phyloP scores from a whole-genome alignment of 2,888 invertebrate species.

The Bombyx huttoni region DNA sequence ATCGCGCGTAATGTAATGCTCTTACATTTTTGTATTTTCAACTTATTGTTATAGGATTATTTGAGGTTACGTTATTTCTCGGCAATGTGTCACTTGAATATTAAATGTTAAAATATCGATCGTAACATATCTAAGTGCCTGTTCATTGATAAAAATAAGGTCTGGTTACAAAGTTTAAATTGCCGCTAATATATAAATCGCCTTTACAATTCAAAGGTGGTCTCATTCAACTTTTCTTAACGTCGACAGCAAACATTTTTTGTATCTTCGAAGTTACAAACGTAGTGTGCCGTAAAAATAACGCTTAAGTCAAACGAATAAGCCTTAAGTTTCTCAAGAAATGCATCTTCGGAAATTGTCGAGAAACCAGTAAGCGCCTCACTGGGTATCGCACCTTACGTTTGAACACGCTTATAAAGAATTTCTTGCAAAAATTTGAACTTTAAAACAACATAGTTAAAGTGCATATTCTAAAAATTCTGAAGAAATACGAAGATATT shows the following conservation, averaged over 20 bases:
- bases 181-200: conserved; percentile 1
- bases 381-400: not conserved
- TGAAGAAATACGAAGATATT: not conserved
- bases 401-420: not conserved
- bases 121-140: not conserved
- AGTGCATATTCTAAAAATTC: not conserved
- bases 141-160: not conserved
- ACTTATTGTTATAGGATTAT: conserved; percentile 57
- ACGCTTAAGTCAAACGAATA: not conserved
- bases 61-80: conserved; percentile 52
- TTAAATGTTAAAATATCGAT: too few relatives aligned
- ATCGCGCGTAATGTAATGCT: conserved; percentile 45
- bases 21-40: conserved; percentile 50
- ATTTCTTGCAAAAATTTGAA: not conserved
- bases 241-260: not conserved
- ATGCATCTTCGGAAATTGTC: not conserved
- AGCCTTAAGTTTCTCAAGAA: not conserved
- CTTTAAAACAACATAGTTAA: not conserved
- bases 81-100: conserved; percentile 3
- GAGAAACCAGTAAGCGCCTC: not conserved
- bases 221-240: not conserved
- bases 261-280: not conserved
- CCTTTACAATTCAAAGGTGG: conserved; percentile 4
- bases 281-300: not conserved
- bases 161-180: not conserved